A percentile compares a stretch with the other conserved stretches of the same genome.
Conservation (phyloP, 2,888 invertebrate species). For the Leptura quadrifasciata region DNA sequence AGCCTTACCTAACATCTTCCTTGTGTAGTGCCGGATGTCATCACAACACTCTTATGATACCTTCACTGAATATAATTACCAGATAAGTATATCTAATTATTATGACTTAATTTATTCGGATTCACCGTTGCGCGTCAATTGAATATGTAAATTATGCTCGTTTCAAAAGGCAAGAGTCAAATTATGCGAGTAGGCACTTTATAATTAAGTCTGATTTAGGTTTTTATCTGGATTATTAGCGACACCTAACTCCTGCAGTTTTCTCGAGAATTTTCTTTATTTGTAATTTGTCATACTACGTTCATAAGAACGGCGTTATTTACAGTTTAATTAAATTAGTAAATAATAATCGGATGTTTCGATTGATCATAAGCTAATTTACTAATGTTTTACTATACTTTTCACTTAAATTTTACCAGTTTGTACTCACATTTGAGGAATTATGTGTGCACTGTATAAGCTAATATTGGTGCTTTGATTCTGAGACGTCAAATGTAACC, state of each 20-base stretch:
- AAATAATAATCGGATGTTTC: too few relatives aligned
- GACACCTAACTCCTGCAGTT: neutral
- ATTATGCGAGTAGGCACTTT: neutral
- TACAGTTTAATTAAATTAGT: too few relatives aligned
- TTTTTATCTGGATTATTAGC: neutral
- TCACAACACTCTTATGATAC: constrained; percentile 23
- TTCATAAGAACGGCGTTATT: too few relatives aligned
- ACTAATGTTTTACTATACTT: too few relatives aligned
- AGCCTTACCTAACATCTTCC: constrained; percentile 23
- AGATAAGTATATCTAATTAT: constrained; percentile 8
- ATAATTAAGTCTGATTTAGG: neutral
- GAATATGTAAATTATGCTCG: neutral
- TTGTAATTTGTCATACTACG: too few relatives aligned
- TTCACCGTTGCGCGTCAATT: neutral
- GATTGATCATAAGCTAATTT: too few relatives aligned
- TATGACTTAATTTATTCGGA: constrained; percentile 15
- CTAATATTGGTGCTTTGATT: too few relatives aligned
- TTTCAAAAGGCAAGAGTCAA: neutral
- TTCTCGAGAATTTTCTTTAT: too few relatives aligned
- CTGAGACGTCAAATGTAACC: too few relatives aligned
- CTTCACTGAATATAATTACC: constrained; percentile 30
- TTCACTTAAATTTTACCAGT: too few relatives aligned
- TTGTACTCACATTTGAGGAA: too few relatives aligned
- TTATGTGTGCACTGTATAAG: too few relatives aligned
- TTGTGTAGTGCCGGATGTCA: constrained; percentile 29